These are phyloP conservation scores for Cheumatopsyche charites DNA, from an alignment of 1,140 invertebrate genomes.

Conservation along the genomic window DNA sequence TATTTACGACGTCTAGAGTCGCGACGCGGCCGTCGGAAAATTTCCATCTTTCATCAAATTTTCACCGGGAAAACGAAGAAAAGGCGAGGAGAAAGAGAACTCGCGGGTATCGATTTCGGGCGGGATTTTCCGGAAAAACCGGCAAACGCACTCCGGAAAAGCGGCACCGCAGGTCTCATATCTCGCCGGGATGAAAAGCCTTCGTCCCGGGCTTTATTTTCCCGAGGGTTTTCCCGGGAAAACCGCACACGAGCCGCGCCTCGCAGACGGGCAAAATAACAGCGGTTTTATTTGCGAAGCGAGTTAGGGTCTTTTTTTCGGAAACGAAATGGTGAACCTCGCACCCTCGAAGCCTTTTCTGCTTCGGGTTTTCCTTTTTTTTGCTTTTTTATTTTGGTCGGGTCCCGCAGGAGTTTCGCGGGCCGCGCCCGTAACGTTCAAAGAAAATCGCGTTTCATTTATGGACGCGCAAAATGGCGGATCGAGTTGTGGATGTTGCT, in stretches of 20 bases:
- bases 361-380: not conserved
- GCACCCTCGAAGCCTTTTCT: not conserved
- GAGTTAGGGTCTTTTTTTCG: constrained; percentile 23
- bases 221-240: constrained; percentile 26
- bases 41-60: constrained; percentile 13
- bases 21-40: not conserved
- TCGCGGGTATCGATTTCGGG: not conserved
- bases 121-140: not conserved
- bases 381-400: not conserved
- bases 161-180: constrained; percentile 30
- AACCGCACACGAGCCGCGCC: constrained; percentile 29
- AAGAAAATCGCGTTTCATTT: constrained; percentile 34
- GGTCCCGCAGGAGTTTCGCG: not conserved
- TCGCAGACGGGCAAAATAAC: constrained; percentile 45
- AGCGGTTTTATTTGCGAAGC: constrained; percentile 47
- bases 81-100: not conserved
- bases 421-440: constrained; percentile 12
- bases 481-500: too few relatives aligned
- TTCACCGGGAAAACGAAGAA: not conserved
- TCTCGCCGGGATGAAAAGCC: constrained; percentile 46
- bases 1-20: not conserved
- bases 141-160: not conserved
- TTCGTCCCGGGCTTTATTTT: constrained; percentile 34
- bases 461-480: constrained; percentile 32
- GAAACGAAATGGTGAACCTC: not conserved